Evolutionary conservation across 30 jellyfish, hydroid and myxozoan species (phyloP).

Genomic region (Turritopsis dohrnii): DNA sequence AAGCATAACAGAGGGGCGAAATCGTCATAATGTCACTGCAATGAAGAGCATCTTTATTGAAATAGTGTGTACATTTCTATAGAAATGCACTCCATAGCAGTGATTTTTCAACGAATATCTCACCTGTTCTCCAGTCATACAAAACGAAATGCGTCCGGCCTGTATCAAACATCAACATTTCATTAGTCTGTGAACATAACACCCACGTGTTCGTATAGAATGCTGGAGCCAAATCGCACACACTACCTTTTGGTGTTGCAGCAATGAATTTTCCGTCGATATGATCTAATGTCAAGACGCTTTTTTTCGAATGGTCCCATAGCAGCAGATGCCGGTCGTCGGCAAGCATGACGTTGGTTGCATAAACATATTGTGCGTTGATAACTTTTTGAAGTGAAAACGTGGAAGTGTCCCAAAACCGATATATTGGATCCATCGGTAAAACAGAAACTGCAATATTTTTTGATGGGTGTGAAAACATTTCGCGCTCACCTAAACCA

Average conservation of each 20-base stretch:
- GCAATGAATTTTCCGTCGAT: background rate
- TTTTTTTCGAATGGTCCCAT: constrained; percentile 44
- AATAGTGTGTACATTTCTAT: too few relatives aligned
- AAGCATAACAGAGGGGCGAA: too few relatives aligned
- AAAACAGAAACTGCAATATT: constrained; percentile 49
- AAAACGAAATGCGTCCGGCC: constrained; percentile 31
- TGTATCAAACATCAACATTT: constrained; percentile 36
- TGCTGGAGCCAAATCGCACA: constrained; percentile 40
- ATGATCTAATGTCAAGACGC: constrained; percentile 40
- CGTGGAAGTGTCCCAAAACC: constrained; percentile 48
- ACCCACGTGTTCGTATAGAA: constrained; percentile 56
- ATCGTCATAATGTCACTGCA: too few relatives aligned
- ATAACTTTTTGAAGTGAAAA: background rate
- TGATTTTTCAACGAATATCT: background rate
- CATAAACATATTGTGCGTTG: constrained; percentile 13
- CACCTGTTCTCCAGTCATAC: constrained; percentile 48
- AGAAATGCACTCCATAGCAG: background rate
- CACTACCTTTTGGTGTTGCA: constrained; percentile 13
- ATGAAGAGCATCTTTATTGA: too few relatives aligned
- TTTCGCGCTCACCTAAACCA: constrained; percentile 76
- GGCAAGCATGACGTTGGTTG: constrained; percentile 38
- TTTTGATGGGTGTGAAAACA: constrained; percentile 24
- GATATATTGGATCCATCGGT: constrained; percentile 52
- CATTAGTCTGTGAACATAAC: constrained; percentile 17
- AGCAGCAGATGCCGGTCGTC: constrained; percentile 34